Percentiles rank a stretch among this genome's conserved stretches.
phyloP scores from a whole-genome alignment of 2,888 invertebrate genomes.

The Philhelius pedissequus region DNA sequence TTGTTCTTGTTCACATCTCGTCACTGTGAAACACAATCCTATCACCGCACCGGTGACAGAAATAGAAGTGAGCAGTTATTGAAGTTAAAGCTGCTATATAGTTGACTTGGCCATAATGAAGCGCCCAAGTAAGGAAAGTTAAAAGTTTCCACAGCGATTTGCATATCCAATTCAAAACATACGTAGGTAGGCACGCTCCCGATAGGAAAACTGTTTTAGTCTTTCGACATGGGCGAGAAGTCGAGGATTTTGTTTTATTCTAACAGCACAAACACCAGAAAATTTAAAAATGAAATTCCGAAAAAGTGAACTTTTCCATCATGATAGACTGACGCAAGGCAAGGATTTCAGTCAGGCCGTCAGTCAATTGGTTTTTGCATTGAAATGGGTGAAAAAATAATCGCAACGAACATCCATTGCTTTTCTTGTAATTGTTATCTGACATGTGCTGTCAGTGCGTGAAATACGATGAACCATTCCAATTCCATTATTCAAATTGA shows the following conservation, averaged over 20 bases:
- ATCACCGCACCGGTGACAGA: neutral
- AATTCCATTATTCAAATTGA: too few relatives aligned
- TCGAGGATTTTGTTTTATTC: neutral
- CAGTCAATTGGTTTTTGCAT: neutral
- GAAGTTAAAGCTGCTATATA: conserved; percentile 11
- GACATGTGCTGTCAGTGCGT: conserved; percentile 38
- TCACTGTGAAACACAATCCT: conserved; percentile 47
- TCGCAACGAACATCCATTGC: conserved; percentile 25
- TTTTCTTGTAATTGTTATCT: conserved; percentile 54
- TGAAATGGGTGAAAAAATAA: conserved; percentile 49
- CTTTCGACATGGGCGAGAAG: conserved; percentile 14
- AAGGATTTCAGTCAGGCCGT: neutral
- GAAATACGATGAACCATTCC: too few relatives aligned
- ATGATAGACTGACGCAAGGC: neutral
- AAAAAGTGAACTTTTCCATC: conserved; percentile 55
- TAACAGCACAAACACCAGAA: neutral
- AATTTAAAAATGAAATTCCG: conserved; percentile 44
- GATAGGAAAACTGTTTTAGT: conserved; percentile 29
- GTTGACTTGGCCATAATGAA: conserved; percentile 42
- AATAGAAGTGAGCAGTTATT: neutral
- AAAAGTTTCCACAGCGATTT: conserved; percentile 32
- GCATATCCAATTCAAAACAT: conserved; percentile 21
- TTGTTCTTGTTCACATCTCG: neutral
- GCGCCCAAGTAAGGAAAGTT: neutral
- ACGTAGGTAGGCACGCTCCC: neutral